Percentiles rank a stretch among this genome's conserved stretches.
These are phyloP conservation scores for Anas flavirostris DNA, from an alignment of 2,797 vertebrate species.

Conservation along the genomic window DNA sequence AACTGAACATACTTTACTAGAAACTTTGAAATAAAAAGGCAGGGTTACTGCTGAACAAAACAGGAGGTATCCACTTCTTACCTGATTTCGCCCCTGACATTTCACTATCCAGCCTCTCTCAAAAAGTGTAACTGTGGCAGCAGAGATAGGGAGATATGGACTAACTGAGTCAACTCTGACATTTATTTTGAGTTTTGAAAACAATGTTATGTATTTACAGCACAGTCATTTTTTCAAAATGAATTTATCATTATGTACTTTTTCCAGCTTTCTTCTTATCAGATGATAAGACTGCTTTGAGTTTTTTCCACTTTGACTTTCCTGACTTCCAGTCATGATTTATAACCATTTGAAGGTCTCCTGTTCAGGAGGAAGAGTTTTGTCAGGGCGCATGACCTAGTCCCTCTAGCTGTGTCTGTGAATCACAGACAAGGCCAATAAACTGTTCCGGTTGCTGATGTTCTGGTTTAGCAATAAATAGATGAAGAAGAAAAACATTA, in stretches of 20 bases:
- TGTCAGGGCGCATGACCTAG: not conserved
- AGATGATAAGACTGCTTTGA: not conserved
- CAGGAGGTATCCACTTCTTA: conserved; percentile 14
- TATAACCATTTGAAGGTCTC: not conserved
- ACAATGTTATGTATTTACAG: conserved; percentile 50
- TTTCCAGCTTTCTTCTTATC: conserved; percentile 13
- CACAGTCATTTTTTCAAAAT: conserved; percentile 53
- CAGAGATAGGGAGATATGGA: conserved; percentile 43
- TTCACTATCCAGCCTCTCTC: conserved; percentile 43
- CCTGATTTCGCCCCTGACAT: conserved; percentile 66
- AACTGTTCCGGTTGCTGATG: not conserved
- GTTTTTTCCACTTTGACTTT: conserved; percentile 41
- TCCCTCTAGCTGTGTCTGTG: not conserved
- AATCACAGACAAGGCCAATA: not conserved
- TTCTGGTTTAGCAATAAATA: not conserved
- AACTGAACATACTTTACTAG: not conserved
- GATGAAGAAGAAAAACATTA: not conserved
- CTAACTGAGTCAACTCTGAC: conserved; percentile 56
- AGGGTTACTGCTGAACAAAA: conserved; percentile 25
- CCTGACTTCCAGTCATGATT: not conserved
- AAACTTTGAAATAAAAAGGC: conserved; percentile 51
- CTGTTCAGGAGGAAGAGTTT: not conserved
- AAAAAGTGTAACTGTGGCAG: not conserved
- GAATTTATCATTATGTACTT: conserved; percentile 31
- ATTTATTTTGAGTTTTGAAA: conserved; percentile 69